Conservation (phyloP, 2,888 invertebrate genomes). For the Acanthoscelides obtectus region DNA sequence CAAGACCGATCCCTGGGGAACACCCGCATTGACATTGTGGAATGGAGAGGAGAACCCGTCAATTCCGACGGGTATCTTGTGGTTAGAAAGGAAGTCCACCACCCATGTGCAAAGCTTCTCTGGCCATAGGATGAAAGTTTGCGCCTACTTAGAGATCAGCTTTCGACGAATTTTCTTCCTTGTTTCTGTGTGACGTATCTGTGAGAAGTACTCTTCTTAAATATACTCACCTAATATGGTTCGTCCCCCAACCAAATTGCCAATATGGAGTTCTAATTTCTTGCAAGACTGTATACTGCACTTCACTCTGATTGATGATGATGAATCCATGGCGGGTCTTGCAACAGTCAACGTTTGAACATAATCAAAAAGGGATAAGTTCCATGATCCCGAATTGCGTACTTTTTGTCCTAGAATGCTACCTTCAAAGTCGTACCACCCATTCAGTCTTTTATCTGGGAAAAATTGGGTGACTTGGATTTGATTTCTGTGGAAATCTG, state of each 20-base stretch:
- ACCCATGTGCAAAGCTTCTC: too few relatives aligned
- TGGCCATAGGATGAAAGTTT: too few relatives aligned
- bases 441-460: slow-evolving; percentile 71
- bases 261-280: slow-evolving; percentile 72
- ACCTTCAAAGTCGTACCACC: slow-evolving; percentile 62
- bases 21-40: too few relatives aligned
- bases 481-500: slow-evolving; percentile 58
- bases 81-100: too few relatives aligned
- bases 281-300: slow-evolving; percentile 72
- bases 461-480: slow-evolving; percentile 78
- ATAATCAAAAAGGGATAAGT: slow-evolving; percentile 64
- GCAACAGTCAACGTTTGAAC: slow-evolving; percentile 63
- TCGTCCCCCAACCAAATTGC: slow-evolving; percentile 65
- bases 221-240: slow-evolving; percentile 57
- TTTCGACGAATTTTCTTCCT: too few relatives aligned
- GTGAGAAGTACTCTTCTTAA: too few relatives aligned
- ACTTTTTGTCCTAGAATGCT: slow-evolving; percentile 59
- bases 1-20: too few relatives aligned
- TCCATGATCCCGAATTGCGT: slow-evolving; percentile 67
- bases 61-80: too few relatives aligned
- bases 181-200: too few relatives aligned
- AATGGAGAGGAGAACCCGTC: too few relatives aligned
- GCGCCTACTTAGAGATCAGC: too few relatives aligned
- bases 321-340: slow-evolving; percentile 48
- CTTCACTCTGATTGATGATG: slow-evolving; percentile 53